A percentile compares a stretch with the other conserved stretches of the same genome.
Evolutionary conservation across 2,888 invertebrate genomes (phyloP).

Genomic region (Noctua janthe): DNA sequence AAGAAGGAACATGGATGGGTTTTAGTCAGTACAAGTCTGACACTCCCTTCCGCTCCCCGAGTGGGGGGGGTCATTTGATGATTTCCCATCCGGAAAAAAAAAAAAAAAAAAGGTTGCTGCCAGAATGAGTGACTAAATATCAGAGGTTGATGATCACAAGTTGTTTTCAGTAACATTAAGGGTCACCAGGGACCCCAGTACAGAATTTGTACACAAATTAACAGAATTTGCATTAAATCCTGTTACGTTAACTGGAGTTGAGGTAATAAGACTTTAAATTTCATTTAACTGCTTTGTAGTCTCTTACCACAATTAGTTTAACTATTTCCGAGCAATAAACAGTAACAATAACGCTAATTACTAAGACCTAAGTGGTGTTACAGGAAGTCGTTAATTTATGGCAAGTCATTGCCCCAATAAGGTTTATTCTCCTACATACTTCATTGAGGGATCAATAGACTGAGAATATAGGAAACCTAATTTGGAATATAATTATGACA

Average conservation of each 20-base stretch:
- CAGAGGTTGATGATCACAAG: background rate
- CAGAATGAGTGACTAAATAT: background rate
- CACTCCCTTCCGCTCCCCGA: no score
- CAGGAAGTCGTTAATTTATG: conserved; percentile 36
- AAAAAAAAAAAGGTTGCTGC: no score
- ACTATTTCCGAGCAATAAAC: conserved; percentile 3
- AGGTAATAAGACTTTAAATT: background rate
- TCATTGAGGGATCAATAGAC: background rate
- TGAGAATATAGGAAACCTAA: background rate
- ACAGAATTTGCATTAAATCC: background rate
- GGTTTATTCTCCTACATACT: background rate
- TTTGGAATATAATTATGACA: background rate
- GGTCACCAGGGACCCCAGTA: no score
- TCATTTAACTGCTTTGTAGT: background rate
- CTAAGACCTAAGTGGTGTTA: conserved; percentile 28
- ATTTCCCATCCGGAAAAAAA: no score
- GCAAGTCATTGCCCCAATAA: conserved; percentile 14
- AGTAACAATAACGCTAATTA: conserved; percentile 35
- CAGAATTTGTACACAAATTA: background rate
- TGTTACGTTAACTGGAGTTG: background rate
- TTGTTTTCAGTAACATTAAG: background rate
- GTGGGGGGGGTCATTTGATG: no score
- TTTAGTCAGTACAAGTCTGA: no score
- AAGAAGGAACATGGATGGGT: no score
- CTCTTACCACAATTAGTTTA: background rate